These are phyloP conservation scores for Scaptomyza polygonia DNA, from an alignment of 2,888 invertebrate species.

Conservation along the genomic window DNA sequence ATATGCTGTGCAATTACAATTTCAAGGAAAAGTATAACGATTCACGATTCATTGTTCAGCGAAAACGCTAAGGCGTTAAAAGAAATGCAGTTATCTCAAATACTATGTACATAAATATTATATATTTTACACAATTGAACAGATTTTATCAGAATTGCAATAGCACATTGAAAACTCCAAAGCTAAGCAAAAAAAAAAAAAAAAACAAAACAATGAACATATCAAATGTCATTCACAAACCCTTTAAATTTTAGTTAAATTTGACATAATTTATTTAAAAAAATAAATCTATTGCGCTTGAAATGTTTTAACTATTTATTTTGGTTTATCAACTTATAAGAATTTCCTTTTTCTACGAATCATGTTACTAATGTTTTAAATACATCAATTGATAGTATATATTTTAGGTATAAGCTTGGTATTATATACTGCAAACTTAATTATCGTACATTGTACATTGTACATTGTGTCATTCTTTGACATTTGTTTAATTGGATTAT, in stretches of 20 bases:
- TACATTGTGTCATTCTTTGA: too few species aligned
- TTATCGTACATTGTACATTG: slow-evolving; percentile 23
- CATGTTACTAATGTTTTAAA: slow-evolving; percentile 12
- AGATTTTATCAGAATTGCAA: slow-evolving; percentile 19
- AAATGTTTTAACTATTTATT: too few species aligned
- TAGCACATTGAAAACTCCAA: slow-evolving; percentile 1
- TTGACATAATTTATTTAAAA: background rate
- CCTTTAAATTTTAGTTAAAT: slow-evolving; percentile 18
- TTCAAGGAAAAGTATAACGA: slow-evolving; percentile 66
- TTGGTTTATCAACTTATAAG: slow-evolving; percentile 13
- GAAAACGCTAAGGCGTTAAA: slow-evolving; percentile 7
- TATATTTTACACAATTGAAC: background rate
- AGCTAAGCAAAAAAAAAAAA: too few species aligned
- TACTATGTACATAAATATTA: background rate
- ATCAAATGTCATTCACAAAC: background rate
- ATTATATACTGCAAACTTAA: slow-evolving; percentile 30
- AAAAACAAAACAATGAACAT: too few species aligned
- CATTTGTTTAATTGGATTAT: background rate
- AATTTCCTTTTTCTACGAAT: slow-evolving; percentile 11
- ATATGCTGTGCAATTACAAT: slow-evolving; percentile 68
- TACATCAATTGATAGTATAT: background rate
- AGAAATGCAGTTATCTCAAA: background rate
- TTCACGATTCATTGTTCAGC: slow-evolving; percentile 20
- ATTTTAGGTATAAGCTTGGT: slow-evolving; percentile 13
- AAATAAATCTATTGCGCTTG: slow-evolving; percentile 39